A percentile compares a stretch with the other conserved stretches of the same genome.
phyloP scores from a whole-genome alignment of 1,140 invertebrate genomes.

The Drosophila athabasca region DNA sequence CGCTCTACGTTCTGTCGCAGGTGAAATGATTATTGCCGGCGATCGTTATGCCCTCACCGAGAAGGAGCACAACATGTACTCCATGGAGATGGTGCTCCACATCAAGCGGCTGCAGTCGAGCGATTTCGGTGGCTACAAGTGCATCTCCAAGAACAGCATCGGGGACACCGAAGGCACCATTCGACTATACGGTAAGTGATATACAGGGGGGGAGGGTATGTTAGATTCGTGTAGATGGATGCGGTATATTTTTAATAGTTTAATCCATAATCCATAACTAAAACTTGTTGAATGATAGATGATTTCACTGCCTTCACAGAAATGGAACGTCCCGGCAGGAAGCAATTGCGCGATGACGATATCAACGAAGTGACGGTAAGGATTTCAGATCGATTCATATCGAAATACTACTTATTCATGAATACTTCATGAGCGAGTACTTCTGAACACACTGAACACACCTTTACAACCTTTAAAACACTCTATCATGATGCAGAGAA shows the following conservation, averaged over 20 bases:
- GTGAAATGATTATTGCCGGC: constrained; percentile 93
- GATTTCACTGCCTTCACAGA: constrained; percentile 36
- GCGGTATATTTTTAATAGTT: no score
- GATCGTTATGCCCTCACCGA: constrained; percentile 92
- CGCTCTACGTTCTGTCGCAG: constrained; percentile 82
- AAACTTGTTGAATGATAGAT: no score
- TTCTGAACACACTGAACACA: no score
- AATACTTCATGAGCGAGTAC: no score
- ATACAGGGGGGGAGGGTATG: no score
- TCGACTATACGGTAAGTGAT: constrained; percentile 91
- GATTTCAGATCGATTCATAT: neutral
- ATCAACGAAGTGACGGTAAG: constrained; percentile 77
- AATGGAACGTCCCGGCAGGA: constrained; percentile 81
- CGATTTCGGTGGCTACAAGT: constrained; percentile 95
- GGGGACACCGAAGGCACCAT: constrained; percentile 95
- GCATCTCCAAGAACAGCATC: constrained; percentile 95
- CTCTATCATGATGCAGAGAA: constrained; percentile 56
- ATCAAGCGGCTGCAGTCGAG: constrained; percentile 89
- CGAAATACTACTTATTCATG: no score
- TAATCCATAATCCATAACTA: no score
- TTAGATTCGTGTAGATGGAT: no score
- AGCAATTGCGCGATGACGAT: constrained; percentile 67
- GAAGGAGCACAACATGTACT: constrained; percentile 89
- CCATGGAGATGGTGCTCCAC: constrained; percentile 91
- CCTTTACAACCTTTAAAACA: neutral